A percentile compares a stretch with the other conserved stretches of the same genome.
Evolutionary conservation across 2,113 vertebrate genomes (phyloP).

Genomic region (Lasiurus borealis): DNA sequence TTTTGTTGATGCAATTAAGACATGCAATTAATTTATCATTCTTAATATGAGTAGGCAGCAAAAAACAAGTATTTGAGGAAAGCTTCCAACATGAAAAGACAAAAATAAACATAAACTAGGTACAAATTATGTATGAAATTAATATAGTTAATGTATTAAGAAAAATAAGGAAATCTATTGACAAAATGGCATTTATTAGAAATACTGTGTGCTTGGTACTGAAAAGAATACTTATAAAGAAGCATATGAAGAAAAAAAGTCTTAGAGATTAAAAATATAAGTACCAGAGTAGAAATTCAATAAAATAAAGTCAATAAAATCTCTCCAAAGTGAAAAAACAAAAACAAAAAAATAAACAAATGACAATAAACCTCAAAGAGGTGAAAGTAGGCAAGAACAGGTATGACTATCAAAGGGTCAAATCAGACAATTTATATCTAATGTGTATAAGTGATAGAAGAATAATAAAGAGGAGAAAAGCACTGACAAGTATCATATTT

Average conservation of each 20-base stretch:
- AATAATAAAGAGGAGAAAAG: neutral
- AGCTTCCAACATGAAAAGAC: neutral
- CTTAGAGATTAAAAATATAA: conserved; percentile 14
- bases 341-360: no score
- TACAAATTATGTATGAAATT: neutral
- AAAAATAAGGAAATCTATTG: conserved; percentile 10
- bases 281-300: neutral
- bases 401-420: neutral
- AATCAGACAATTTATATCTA: neutral
- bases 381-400: neutral
- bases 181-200: neutral
- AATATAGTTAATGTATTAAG: neutral
- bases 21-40: neutral
- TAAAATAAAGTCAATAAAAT: conserved; percentile 27
- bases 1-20: neutral
- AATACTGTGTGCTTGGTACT: neutral
- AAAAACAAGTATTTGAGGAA: neutral
- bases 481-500: neutral
- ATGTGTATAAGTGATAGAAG: neutral
- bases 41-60: neutral
- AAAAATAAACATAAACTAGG: neutral
- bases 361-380: neutral
- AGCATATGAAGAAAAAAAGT: neutral
- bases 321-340: neutral
- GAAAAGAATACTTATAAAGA: neutral